Evolutionary conservation across 92 coral and sea anemone genomes (phyloP).

Genomic region (Anthopleura xanthogrammica): DNA sequence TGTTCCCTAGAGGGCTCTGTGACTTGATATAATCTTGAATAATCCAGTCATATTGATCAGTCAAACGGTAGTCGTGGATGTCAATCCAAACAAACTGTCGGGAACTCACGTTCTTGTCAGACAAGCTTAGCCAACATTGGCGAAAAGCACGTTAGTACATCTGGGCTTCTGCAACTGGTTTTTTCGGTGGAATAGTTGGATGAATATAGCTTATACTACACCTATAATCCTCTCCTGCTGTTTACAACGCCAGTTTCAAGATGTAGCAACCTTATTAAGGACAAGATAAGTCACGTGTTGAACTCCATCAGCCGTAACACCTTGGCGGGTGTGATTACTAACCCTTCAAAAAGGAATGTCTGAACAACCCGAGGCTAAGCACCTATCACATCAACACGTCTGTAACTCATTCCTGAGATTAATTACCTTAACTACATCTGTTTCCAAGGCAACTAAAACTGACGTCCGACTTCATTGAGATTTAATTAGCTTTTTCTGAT

Average conservation of each 20-base stretch:
- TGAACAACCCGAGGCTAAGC: background rate
- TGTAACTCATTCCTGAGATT: background rate
- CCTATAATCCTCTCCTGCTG: background rate
- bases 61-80: slow-evolving; percentile 13
- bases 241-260: background rate
- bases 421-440: background rate
- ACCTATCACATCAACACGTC: background rate
- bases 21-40: slow-evolving; percentile 18
- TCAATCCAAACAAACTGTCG: background rate
- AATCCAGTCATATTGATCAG: slow-evolving; percentile 5
- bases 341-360: background rate
- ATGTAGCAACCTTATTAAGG: background rate
- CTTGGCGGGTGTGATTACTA: background rate
- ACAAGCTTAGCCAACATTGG: background rate
- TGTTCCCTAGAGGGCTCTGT: background rate
- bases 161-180: no score
- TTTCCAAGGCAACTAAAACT: background rate
- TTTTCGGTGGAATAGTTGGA: no score
- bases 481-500: background rate
- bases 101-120: background rate
- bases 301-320: background rate
- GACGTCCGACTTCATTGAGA: background rate
- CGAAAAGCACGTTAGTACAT: no score
- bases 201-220: background rate
- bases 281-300: background rate